Conservation (phyloP, 2,888 invertebrate species). For the Agrilus mali region DNA sequence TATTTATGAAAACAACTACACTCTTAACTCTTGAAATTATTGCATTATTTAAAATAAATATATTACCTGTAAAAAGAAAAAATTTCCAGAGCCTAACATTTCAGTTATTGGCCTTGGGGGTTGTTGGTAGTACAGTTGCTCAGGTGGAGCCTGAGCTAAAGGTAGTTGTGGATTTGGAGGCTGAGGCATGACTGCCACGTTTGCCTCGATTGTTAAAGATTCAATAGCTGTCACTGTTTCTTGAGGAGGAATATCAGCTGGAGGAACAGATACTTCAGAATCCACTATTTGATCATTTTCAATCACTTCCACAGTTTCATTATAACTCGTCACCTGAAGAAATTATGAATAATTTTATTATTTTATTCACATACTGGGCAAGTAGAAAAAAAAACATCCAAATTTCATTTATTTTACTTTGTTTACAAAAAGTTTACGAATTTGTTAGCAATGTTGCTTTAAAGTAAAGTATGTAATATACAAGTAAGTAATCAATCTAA, state of each 20-base stretch:
- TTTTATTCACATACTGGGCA: background rate
- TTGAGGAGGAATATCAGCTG: slow-evolving; percentile 7
- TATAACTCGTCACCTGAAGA: slow-evolving; percentile 10
- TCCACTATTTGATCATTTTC: slow-evolving; percentile 8
- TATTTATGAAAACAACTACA: no score
- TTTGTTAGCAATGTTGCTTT: no score
- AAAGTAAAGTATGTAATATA: no score
- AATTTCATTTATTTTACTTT: no score
- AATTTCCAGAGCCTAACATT: slow-evolving; percentile 63
- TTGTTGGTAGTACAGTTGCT: slow-evolving; percentile 21
- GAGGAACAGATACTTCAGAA: slow-evolving; percentile 8
- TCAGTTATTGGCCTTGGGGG: slow-evolving; percentile 57
- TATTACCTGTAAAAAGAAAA: slow-evolving; percentile 65
- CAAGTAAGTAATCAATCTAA: no score
- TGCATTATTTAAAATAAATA: no score
- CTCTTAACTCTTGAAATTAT: no score
- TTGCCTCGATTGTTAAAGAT: slow-evolving; percentile 10
- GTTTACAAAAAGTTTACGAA: no score
- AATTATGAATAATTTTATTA: background rate
- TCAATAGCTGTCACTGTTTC: slow-evolving; percentile 11
- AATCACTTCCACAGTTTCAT: slow-evolving; percentile 8
- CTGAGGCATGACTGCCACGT: slow-evolving; percentile 10
- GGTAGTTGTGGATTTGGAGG: slow-evolving; percentile 11
- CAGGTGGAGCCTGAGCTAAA: slow-evolving; percentile 18
- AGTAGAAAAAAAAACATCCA: no score